Conservation (phyloP, 2,797 vertebrate genomes). For the Takifugu rubripes region DNA sequence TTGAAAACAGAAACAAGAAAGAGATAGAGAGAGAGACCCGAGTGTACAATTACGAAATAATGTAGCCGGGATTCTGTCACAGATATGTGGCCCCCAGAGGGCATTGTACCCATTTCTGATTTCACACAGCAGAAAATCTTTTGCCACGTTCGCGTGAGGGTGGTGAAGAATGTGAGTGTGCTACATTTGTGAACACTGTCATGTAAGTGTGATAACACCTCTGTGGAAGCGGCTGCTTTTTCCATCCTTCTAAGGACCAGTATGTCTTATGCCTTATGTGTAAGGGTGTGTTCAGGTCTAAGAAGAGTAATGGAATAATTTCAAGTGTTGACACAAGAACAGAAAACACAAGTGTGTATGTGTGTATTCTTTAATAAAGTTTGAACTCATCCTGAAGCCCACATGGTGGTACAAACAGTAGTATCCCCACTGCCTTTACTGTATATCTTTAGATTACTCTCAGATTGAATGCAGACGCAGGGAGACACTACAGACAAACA, state of each 20-base stretch:
- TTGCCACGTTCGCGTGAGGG: constrained; percentile 26
- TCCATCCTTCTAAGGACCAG: constrained; percentile 5
- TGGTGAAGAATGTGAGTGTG: constrained; percentile 34
- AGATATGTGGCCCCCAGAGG: constrained; percentile 34
- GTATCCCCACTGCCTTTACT: background rate
- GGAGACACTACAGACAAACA: constrained; percentile 1
- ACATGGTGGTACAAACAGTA: no score
- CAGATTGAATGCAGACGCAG: constrained; percentile 17
- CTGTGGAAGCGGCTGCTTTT: constrained; percentile 12
- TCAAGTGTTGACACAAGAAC: no score
- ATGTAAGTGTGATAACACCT: constrained; percentile 47
- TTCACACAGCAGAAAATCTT: constrained; percentile 29
- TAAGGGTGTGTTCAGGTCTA: background rate
- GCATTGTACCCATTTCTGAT: constrained; percentile 11
- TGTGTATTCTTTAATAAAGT: no score
- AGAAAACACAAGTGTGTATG: no score
- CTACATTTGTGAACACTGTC: constrained; percentile 45
- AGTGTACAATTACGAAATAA: constrained; percentile 19
- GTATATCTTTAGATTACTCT: constrained; percentile 14
- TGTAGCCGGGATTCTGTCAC: constrained; percentile 18
- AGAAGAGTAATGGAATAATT: no score
- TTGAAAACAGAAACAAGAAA: background rate
- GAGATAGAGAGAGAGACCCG: background rate
- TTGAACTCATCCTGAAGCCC: no score
- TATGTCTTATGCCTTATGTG: background rate